Evolutionary conservation across 2,113 vertebrate species (phyloP).

Genomic region (Amia ocellicauda): DNA sequence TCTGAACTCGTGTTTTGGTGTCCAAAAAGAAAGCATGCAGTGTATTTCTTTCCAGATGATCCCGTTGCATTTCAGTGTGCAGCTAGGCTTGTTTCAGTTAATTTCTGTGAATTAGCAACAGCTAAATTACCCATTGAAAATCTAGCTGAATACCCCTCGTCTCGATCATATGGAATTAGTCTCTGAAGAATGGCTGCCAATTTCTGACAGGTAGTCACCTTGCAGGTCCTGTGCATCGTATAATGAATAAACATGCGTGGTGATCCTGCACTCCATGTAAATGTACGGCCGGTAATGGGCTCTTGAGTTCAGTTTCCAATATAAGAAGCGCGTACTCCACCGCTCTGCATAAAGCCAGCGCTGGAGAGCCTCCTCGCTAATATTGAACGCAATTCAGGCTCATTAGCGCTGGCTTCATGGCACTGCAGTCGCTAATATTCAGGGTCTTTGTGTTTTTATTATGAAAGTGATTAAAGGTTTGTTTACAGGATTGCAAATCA

Average conservation of each 20-base stretch:
- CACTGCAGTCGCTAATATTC: background rate
- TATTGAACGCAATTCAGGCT: constrained; percentile 29
- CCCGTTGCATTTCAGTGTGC: background rate
- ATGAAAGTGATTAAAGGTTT: constrained; percentile 11
- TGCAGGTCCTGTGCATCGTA: constrained; percentile 50
- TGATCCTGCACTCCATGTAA: constrained; percentile 39
- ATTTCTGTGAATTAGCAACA: constrained; percentile 33
- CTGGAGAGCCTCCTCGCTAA: constrained; percentile 30
- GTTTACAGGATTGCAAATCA: constrained; percentile 3
- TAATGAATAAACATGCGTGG: constrained; percentile 64
- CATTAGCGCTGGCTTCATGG: constrained; percentile 33
- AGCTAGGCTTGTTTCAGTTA: constrained; percentile 30
- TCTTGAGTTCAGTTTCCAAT: constrained; percentile 30
- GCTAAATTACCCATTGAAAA: constrained; percentile 6
- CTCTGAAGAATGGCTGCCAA: constrained; percentile 39
- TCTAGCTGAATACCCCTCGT: constrained; percentile 27
- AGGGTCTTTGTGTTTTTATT: background rate
- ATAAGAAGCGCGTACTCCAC: constrained; percentile 31
- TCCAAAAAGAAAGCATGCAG: too few relatives aligned
- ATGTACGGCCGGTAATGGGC: constrained; percentile 34
- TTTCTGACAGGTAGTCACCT: constrained; percentile 60
- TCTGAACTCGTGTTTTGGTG: too few relatives aligned
- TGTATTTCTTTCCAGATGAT: too few relatives aligned
- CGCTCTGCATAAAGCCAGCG: constrained; percentile 26
- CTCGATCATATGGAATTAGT: constrained; percentile 43